A percentile compares a stretch with the other conserved stretches of the same genome.
Conservation (phyloP, 2,797 vertebrate genomes). For the Sternarchorhynchus goeldii region DNA sequence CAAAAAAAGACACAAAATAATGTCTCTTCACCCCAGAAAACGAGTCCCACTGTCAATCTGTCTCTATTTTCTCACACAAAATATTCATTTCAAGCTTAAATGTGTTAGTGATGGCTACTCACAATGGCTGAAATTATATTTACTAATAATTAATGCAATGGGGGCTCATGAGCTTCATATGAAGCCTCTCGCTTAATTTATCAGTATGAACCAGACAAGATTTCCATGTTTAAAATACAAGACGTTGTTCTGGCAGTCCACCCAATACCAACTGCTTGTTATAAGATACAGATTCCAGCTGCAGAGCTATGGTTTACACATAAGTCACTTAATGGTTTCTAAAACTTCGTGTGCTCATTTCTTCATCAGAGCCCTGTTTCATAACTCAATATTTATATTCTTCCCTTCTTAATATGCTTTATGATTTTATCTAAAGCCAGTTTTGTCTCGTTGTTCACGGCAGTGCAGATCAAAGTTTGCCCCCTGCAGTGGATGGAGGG, state of each 20-base stretch:
- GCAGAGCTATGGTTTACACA: slow-evolving; percentile 47
- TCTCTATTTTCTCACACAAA: slow-evolving; percentile 62
- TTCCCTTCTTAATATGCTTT: slow-evolving; percentile 50
- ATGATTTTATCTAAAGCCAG: slow-evolving; percentile 56
- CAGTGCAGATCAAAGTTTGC: slow-evolving; percentile 53
- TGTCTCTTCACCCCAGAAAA: slow-evolving; percentile 72
- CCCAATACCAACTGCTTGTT: slow-evolving; percentile 55
- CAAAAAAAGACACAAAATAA: slow-evolving; percentile 78
- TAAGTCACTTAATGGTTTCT: slow-evolving; percentile 49
- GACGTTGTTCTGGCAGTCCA: slow-evolving; percentile 81
- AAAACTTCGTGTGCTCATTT: slow-evolving; percentile 50
- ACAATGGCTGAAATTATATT: slow-evolving; percentile 96
- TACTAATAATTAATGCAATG: slow-evolving; percentile 94
- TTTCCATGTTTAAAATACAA: slow-evolving; percentile 85
- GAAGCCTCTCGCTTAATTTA: slow-evolving; percentile 85
- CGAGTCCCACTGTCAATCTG: slow-evolving; percentile 77
- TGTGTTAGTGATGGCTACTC: slow-evolving; percentile 87
- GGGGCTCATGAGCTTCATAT: slow-evolving; percentile 86
- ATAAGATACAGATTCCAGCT: slow-evolving; percentile 62
- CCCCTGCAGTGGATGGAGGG: slow-evolving; percentile 34
- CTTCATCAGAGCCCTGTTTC: slow-evolving; percentile 47
- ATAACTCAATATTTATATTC: slow-evolving; percentile 50
- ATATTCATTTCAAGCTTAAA: slow-evolving; percentile 91
- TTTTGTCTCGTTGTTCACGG: slow-evolving; percentile 51
- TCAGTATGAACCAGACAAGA: slow-evolving; percentile 87